Conservation (phyloP, 1,140 invertebrate genomes). For the Xylocopa sonorina region DNA sequence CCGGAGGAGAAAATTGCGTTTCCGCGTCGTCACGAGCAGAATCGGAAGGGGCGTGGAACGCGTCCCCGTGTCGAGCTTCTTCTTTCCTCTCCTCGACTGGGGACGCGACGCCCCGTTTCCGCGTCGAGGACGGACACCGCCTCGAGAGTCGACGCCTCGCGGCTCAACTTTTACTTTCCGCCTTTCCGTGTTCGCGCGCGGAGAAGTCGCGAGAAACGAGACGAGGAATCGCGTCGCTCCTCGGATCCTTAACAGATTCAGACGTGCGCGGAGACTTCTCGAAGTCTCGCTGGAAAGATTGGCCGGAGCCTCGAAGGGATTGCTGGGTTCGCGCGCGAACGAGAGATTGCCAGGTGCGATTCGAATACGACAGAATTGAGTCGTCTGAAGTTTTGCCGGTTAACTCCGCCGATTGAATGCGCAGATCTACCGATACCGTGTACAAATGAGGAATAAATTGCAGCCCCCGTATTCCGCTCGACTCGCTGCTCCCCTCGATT, state of each 20-base stretch:
- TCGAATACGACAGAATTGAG: background rate
- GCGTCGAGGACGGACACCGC: background rate
- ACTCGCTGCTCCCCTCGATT: background rate
- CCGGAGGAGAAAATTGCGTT: conserved; percentile 42
- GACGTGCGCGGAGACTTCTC: background rate
- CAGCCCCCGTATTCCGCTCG: background rate
- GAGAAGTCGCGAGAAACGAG: too few relatives aligned
- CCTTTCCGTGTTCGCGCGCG: too few relatives aligned
- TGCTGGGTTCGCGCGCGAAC: background rate
- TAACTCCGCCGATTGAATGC: background rate
- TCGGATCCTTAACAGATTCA: background rate
- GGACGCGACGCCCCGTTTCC: background rate
- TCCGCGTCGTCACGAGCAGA: conserved; percentile 7
- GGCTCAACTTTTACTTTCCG: conserved; percentile 4
- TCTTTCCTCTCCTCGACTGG: background rate
- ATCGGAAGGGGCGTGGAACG: background rate
- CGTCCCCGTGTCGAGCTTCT: conserved; percentile 5
- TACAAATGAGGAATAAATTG: conserved; percentile 1
- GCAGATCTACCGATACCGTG: background rate
- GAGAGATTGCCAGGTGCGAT: background rate
- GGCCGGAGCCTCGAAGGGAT: background rate
- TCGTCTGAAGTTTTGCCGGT: background rate
- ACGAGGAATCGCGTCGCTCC: background rate
- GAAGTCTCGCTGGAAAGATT: too few relatives aligned
- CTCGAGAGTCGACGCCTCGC: background rate